Evolutionary conservation across 2,113 vertebrate species (phyloP).

Genomic region (Cryptoleucopteryx plumbea): DNA sequence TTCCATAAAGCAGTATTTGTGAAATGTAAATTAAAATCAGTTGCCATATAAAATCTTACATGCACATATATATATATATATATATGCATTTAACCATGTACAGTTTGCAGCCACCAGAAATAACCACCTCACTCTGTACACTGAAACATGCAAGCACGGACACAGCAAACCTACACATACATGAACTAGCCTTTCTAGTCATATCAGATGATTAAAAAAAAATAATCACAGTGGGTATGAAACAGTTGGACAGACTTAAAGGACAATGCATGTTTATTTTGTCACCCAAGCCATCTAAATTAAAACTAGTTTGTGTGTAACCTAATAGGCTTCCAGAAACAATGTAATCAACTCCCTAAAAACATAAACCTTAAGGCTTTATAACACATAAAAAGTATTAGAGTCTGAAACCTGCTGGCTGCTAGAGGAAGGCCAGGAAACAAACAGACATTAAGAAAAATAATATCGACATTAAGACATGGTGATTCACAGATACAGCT

Average conservation of each 20-base stretch:
- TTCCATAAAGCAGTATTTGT: neutral
- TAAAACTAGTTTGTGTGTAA: neutral
- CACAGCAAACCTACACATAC: neutral
- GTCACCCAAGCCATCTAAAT: neutral
- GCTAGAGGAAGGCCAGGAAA: neutral
- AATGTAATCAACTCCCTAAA: neutral
- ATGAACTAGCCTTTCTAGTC: neutral
- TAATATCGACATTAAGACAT: neutral
- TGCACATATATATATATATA: rapidly evolving
- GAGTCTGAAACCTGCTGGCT: neutral
- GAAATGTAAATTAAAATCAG: neutral
- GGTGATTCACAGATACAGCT: neutral
- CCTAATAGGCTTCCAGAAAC: neutral
- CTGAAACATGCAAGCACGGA: neutral
- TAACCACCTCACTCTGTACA: neutral
- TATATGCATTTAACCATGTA: neutral
- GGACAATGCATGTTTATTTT: rapidly evolving
- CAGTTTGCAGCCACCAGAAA: neutral
- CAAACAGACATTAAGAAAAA: neutral
- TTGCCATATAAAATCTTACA: neutral
- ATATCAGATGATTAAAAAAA: neutral
- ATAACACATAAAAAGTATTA: neutral
- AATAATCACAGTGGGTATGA: neutral
- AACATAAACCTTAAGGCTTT: neutral
- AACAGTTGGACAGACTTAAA: neutral